Evolutionary conservation across 2,113 vertebrate species (phyloP), one percentile per base, ranked within the genome.

Genomic region (Hyaena hyaena): DNA sequence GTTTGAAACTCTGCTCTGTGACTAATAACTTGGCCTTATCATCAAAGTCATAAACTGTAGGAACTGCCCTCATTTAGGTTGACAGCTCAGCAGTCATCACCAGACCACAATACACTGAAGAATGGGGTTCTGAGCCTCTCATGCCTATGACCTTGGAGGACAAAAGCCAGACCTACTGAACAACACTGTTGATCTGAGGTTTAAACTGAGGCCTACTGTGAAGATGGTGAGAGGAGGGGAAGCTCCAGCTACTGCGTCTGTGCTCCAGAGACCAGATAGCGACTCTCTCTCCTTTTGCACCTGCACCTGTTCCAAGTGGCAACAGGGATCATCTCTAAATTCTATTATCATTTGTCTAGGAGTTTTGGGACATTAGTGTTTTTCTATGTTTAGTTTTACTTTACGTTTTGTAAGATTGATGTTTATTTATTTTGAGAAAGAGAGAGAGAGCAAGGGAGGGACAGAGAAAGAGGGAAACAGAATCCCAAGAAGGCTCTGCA

Each of bases 231-330:
- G 19, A 50, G 19, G 35, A 31, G 6, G 7, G 24, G 23, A 79
- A n/a, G 9, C 17, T 5, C n/a, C 14, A 5, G 4, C 7, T 17
- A n/a, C 15, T 1, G 2, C 55, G 2, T 16, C 31, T 35, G 3
- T 39, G 5, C 48, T 87, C 39, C 35, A 31, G 45, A 45, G 63
- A 81, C 48, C 35, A 73, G 15, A n/a, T 1, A 39, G 61, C 8
- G 19, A 19, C 35, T 82, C 0, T 1, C 1, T 35, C 16, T 23
- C 69, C n/a, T 24, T 92, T 92, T 48, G 16, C 8, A 74, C 15
- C 19, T 14, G 35, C 28, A 26, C 15, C 23, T 68, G 43, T 86
- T 90, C 15, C 68, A 2, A 39, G 58, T 26, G 35, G 8, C 11
- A 31, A 53, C 2, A 28, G 31, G 21, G 33, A n/a, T 23, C 4